Percentiles rank a stretch among this genome's conserved stretches.
phyloP scores from a whole-genome alignment of 53 echinoderm and acorn worm species.

The Holothuria scabra region DNA sequence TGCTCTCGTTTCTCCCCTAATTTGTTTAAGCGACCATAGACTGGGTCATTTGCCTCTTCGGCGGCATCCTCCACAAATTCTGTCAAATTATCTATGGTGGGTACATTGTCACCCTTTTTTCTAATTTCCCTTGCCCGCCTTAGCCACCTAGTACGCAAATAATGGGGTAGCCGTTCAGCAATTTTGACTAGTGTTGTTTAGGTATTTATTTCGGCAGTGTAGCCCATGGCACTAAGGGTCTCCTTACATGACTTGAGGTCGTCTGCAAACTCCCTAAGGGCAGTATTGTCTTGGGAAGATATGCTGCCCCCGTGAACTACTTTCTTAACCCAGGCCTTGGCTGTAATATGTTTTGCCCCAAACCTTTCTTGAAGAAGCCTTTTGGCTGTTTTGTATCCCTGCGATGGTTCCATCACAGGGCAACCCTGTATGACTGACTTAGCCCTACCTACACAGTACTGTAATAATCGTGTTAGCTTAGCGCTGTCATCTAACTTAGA shows the following conservation, averaged over 20 bases:
- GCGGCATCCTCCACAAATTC: too few species aligned
- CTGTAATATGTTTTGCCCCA: slow-evolving; percentile 14
- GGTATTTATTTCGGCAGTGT: slow-evolving; percentile 45
- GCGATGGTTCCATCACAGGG: slow-evolving; percentile 15
- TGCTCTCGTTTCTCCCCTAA: too few species aligned
- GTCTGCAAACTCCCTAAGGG: slow-evolving; percentile 56
- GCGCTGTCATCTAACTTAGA: neutral
- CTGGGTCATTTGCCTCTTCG: too few species aligned
- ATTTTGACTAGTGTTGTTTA: slow-evolving; percentile 20
- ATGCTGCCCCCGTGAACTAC: slow-evolving; percentile 34
- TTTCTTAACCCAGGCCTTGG: slow-evolving; percentile 47
- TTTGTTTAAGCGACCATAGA: too few species aligned
- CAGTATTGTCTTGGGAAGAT: neutral
- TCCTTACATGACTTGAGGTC: slow-evolving; percentile 55
- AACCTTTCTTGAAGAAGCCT: slow-evolving; percentile 33
- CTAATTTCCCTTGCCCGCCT: slow-evolving; percentile 31
- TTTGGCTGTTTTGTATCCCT: slow-evolving; percentile 45
- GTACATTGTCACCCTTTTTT: neutral
- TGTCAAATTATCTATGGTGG: too few species aligned
- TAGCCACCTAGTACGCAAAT: slow-evolving; percentile 44
- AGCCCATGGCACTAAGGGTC: slow-evolving; percentile 56
- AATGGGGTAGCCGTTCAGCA: slow-evolving; percentile 35
- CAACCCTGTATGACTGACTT: slow-evolving; percentile 38
- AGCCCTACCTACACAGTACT: slow-evolving; percentile 31
- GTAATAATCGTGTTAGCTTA: slow-evolving; percentile 25